These are phyloP conservation scores for Phymatocera aterrima DNA, from an alignment of 2,888 invertebrate genomes.

Conservation along the genomic window DNA sequence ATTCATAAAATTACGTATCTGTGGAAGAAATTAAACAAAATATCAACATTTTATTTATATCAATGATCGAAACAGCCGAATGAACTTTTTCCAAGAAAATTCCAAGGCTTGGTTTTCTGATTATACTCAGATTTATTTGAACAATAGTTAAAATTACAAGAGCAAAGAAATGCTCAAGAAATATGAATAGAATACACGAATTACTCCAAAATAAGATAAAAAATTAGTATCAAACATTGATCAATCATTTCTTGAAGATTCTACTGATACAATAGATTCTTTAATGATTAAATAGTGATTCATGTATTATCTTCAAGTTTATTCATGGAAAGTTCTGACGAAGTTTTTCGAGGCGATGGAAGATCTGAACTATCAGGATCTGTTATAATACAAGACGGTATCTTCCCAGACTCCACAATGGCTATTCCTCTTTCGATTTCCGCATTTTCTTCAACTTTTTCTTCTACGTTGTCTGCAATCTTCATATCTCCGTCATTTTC, in stretches of 20 bases:
- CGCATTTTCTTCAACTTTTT: constrained; percentile 34
- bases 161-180: not conserved
- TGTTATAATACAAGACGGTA: constrained; percentile 46
- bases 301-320: not conserved
- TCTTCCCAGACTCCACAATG: constrained; percentile 30
- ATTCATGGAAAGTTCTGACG: not conserved
- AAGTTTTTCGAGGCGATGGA: constrained; percentile 49
- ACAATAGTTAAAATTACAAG: not conserved
- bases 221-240: not conserved
- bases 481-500: not conserved
- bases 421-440: not conserved
- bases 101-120: not conserved
- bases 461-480: constrained; percentile 28
- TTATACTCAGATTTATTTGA: constrained; percentile 3
- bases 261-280: not conserved
- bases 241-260: not conserved
- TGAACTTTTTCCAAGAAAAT: not conserved
- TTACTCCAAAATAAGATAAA: not conserved
- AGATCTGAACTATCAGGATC: constrained; percentile 52
- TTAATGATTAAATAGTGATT: not conserved
- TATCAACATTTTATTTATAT: not conserved
- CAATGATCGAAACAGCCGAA: constrained; percentile 2
- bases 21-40: not conserved
- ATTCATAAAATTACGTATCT: not conserved
- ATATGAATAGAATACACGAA: not conserved